A percentile compares a stretch with the other conserved stretches of the same genome.
phyloP scores from a whole-genome alignment of 2,797 vertebrate genomes.

The Neostethus bicornis region DNA sequence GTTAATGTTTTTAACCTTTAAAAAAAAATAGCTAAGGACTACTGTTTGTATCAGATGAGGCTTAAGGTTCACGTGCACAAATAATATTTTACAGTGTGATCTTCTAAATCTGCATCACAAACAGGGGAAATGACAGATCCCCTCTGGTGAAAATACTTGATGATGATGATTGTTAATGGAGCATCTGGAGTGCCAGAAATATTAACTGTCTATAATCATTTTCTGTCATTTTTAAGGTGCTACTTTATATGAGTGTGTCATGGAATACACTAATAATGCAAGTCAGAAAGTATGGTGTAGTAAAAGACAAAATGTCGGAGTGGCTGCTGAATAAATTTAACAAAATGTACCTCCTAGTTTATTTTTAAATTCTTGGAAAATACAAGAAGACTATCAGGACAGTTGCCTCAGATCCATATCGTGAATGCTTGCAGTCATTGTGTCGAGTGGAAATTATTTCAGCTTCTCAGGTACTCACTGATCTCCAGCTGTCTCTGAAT shows the following conservation, averaged over 20 bases:
- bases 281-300: neutral
- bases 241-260: no score
- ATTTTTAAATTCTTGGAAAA: neutral
- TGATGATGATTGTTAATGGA: neutral
- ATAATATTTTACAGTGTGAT: conserved; percentile 6
- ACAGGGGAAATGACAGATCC: neutral
- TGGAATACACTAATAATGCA: neutral
- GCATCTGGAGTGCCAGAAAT: neutral
- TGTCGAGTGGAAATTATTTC: conserved; percentile 1
- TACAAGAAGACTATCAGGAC: neutral
- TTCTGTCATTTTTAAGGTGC: neutral
- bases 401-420: conserved; percentile 10
- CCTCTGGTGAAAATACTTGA: neutral
- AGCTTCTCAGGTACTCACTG: conserved; percentile 82
- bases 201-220: conserved; percentile 2
- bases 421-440: neutral
- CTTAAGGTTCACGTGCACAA: no score
- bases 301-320: neutral
- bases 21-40: no score
- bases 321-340: neutral
- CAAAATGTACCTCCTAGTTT: neutral
- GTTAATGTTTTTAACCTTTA: no score
- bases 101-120: conserved; percentile 1
- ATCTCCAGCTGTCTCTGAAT: conserved; percentile 98
- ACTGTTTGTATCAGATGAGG: no score